phyloP scores from a whole-genome alignment of 2,113 vertebrate genomes.

The Lucifuga dentata region DNA sequence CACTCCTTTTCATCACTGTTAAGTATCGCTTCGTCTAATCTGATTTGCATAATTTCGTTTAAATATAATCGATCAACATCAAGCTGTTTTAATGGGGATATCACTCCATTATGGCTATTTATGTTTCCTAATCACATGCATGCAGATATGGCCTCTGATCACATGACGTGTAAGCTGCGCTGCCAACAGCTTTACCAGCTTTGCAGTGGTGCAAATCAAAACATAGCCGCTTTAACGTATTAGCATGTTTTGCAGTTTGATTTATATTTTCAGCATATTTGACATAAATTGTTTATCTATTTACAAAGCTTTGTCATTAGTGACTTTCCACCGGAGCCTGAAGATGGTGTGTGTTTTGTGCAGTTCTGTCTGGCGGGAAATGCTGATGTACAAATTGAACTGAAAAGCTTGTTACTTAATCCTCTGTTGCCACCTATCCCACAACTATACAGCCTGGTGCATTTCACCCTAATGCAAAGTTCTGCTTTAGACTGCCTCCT shows the following conservation, averaged over 20 bases:
- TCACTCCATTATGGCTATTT: conserved; percentile 51
- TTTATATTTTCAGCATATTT: conserved; percentile 80
- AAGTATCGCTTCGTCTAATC: conserved; percentile 39
- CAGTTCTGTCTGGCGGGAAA: conserved; percentile 63
- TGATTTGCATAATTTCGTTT: conserved; percentile 60
- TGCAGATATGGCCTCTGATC: conserved; percentile 73
- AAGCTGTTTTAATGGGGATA: conserved; percentile 32
- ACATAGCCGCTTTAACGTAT: conserved; percentile 79
- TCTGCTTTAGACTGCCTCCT: conserved; percentile 48
- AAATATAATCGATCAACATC: conserved; percentile 65
- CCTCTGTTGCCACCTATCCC: conserved; percentile 81
- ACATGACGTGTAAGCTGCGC: conserved; percentile 76
- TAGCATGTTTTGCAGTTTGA: conserved; percentile 81
- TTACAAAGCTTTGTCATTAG: conserved; percentile 84
- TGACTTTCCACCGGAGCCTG: conserved; percentile 80
- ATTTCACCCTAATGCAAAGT: conserved; percentile 73
- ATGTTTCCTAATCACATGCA: conserved; percentile 65
- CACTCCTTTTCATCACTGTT: conserved; percentile 38
- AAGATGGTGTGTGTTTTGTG: conserved; percentile 69
- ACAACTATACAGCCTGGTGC: conserved; percentile 64
- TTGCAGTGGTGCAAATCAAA: conserved; percentile 76
- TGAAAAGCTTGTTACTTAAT: conserved; percentile 85
- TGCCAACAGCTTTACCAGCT: conserved; percentile 80
- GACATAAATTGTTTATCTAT: conserved; percentile 84
- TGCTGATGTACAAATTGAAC: conserved; percentile 86